phyloP scores from a whole-genome alignment of 2,888 invertebrate genomes.

The Drosophila niveifrons region DNA sequence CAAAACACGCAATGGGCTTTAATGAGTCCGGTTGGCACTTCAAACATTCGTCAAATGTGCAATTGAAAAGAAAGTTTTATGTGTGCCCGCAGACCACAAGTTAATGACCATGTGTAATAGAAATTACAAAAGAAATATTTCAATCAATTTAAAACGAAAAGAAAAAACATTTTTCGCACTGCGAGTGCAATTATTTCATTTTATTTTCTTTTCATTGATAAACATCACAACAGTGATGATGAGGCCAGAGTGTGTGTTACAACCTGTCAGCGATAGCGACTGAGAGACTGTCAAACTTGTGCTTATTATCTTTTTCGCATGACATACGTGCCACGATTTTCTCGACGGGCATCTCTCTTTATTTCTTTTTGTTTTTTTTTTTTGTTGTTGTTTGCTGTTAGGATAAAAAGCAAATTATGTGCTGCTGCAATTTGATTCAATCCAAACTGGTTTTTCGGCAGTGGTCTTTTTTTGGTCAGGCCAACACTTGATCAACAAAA shows the following conservation, averaged over 20 bases:
- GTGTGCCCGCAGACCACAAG: constrained; percentile 21
- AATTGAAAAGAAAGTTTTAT: constrained; percentile 75
- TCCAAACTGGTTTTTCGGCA: constrained; percentile 71
- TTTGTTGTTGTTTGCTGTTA: constrained; percentile 16
- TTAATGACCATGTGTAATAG: constrained; percentile 36
- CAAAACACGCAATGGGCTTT: constrained; percentile 67
- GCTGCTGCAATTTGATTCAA: constrained; percentile 71
- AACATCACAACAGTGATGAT: constrained; percentile 22
- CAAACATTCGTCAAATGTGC: constrained; percentile 59
- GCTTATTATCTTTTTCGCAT: constrained; percentile 59
- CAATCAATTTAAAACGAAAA: constrained; percentile 54
- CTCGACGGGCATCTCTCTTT: constrained; percentile 43
- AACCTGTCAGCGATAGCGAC: constrained; percentile 25
- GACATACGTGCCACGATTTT: constrained; percentile 57
- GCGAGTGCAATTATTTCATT: constrained; percentile 42
- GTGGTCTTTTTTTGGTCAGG: constrained; percentile 52
- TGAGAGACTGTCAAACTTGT: constrained; percentile 25
- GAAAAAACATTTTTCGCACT: constrained; percentile 25
- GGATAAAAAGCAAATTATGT: constrained; percentile 47
- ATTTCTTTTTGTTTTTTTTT: constrained; percentile 8
- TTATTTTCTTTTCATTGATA: constrained; percentile 25
- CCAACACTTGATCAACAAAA: constrained; percentile 74
- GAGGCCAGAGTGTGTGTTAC: constrained; percentile 21
- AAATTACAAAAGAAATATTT: constrained; percentile 37
- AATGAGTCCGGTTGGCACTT: constrained; percentile 51